A percentile compares a stretch with the other conserved stretches of the same genome.
These are phyloP conservation scores for Spatulosminthurus flaviceps DNA, from an alignment of 2,888 invertebrate genomes.

Conservation along the genomic window DNA sequence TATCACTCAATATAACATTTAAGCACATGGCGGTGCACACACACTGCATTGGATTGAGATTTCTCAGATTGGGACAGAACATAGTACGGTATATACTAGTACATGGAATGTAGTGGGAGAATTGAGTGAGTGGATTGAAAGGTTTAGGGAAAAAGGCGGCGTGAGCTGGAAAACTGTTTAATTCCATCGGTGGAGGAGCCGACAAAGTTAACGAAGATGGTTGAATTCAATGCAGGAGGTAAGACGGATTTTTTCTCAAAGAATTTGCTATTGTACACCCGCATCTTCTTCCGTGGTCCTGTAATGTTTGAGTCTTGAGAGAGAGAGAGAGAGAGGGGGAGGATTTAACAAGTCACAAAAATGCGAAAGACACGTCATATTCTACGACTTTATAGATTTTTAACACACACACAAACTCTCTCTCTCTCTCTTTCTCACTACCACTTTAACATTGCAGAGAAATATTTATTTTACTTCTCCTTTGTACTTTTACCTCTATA, in stretches of 20 bases:
- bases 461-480: conserved; percentile 6
- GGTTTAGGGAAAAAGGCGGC: conserved; percentile 33
- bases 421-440: no score
- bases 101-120: conserved; percentile 33
- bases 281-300: conserved; percentile 5
- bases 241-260: conserved; percentile 44
- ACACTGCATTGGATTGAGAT: conserved; percentile 46
- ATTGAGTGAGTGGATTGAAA: conserved; percentile 44
- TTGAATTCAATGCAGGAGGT: conserved; percentile 47
- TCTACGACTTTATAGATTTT: conserved; percentile 8
- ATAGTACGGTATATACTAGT: no score
- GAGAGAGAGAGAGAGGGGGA: no score
- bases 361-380: conserved; percentile 25
- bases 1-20: conserved; percentile 15
- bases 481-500: neutral
- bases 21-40: conserved; percentile 28
- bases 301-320: neutral
- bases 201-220: conserved; percentile 50
- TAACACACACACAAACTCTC: no score
- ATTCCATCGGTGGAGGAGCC: conserved; percentile 42
- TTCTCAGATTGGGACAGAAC: conserved; percentile 44
- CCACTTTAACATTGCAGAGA: neutral
- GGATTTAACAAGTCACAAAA: conserved; percentile 18
- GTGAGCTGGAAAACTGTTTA: conserved; percentile 48
- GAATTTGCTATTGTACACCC: conserved; percentile 40